Evolutionary conservation across 2,797 vertebrate species (phyloP), one percentile per base, ranked within the genome.

Genomic region (Phaenicophaeus curvirostris): DNA sequence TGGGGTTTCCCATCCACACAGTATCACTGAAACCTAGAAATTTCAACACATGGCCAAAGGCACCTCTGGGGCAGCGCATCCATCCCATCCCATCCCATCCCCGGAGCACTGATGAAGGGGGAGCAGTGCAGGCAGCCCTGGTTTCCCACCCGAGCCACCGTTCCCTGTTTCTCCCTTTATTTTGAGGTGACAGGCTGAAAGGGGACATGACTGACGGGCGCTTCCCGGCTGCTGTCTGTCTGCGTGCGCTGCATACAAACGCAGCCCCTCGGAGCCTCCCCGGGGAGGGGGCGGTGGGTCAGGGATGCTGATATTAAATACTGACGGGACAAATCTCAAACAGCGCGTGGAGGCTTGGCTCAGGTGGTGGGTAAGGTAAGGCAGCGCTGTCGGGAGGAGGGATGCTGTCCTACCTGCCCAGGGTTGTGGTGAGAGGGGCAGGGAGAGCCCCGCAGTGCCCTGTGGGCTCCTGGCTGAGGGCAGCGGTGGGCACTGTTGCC

Each of bases 141-240:
- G 12, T 5, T 88, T 62, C 90, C 82, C 90, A 55, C 10, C 14
- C 0, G 68, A 83, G 59, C 39, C 35, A 15, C 37, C 62, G 35
- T 6, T 31, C 16, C 42, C 74, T 44, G 42, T 39, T 28, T 37
- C 39, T 68, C 33, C 73, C 51, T 94, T 87, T 77, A 75, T 93
- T 24, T 4, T 18, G 92, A 89, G 84, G 77, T 92, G 93, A 69
- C 85, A 77, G 82, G 58, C 90, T 77, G 93, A 77, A 87, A 94
- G 82, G 72, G 61, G 67, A 51, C 1, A 8, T 95, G 96, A 95
- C 80, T 96, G 96, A 96, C 95, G 13, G 90, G 92, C 61, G 82
- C 94, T 95, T 94, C 93, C 92, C 84, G 78, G 94, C 92, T 93
- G 94, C 90, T 93, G 90, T 90, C 92, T 96, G 93, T 74, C 88